A percentile compares a stretch with the other conserved stretches of the same genome.
phyloP scores from a whole-genome alignment of 2,797 vertebrate genomes.

The Aselliscus stoliczkanus region DNA sequence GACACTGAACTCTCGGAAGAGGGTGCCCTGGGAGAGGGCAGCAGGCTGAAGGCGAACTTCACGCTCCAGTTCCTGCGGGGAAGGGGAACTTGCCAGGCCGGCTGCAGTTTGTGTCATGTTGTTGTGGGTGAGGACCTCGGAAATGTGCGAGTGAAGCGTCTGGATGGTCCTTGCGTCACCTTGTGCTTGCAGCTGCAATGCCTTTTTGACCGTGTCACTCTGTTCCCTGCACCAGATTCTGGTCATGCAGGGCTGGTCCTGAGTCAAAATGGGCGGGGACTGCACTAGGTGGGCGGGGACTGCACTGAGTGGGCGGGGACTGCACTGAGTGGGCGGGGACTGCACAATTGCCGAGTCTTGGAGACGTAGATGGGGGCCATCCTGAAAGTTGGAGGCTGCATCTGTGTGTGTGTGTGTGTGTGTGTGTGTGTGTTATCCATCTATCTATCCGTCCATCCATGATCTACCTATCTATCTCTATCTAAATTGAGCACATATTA shows the following conservation, averaged over 20 bases:
- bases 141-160: neutral
- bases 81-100: neutral
- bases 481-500: neutral
- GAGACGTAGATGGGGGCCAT: rapidly evolving
- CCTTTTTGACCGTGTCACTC: rapidly evolving
- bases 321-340: no score
- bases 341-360: rapidly evolving
- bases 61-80: rapidly evolving
- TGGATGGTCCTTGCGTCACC: neutral
- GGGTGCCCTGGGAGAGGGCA: rapidly evolving
- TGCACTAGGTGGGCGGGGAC: no score
- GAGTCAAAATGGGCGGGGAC: neutral
- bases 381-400: neutral
- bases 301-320: no score
- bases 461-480: no score
- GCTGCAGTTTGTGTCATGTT: no score
- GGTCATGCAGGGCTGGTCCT: neutral
- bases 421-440: no score
- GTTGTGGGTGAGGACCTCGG: neutral
- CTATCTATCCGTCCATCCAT: no score
- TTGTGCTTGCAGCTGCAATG: neutral
- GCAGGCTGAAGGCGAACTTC: rapidly evolving
- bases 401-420: no score
- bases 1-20: rapidly evolving
- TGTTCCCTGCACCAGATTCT: neutral